Evolutionary conservation across 2,113 vertebrate species (phyloP).

Genomic region (Hippocampus abdominalis): DNA sequence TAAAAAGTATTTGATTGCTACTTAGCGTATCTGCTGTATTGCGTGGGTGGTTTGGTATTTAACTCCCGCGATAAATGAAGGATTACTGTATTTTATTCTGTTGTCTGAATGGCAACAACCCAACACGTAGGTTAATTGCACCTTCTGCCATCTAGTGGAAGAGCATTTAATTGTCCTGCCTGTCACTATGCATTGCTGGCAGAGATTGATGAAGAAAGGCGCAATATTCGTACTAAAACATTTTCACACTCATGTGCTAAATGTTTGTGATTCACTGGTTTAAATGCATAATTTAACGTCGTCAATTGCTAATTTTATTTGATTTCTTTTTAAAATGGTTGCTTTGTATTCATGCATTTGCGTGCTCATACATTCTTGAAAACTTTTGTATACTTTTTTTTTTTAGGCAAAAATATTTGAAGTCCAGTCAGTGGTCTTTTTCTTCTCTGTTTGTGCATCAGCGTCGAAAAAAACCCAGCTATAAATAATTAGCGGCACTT

Average conservation of each 20-base stretch:
- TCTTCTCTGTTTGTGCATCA: constrained; percentile 14
- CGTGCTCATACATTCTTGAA: constrained; percentile 48
- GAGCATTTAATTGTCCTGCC: too few species aligned
- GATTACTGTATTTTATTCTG: too few species aligned
- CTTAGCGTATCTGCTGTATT: too few species aligned
- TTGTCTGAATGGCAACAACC: too few species aligned
- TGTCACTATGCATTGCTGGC: not conserved
- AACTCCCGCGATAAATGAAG: too few species aligned
- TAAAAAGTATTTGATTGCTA: too few species aligned
- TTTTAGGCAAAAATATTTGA: constrained; percentile 18
- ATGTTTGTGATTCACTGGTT: constrained; percentile 27
- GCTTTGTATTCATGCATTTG: constrained; percentile 55
- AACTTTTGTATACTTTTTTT: constrained; percentile 28
- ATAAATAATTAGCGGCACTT: constrained; percentile 41
- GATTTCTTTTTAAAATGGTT: constrained; percentile 40
- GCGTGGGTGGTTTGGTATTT: too few species aligned
- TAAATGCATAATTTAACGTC: constrained; percentile 17
- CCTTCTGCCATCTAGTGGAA: too few species aligned
- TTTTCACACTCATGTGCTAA: not conserved
- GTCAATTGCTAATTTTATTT: constrained; percentile 35
- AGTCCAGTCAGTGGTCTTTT: constrained; percentile 20
- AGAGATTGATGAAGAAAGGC: not conserved
- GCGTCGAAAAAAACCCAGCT: constrained; percentile 21
- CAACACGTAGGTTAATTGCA: too few species aligned
- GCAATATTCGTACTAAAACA: not conserved